Base-by-base conservation (phyloP, 1,140 invertebrate species). In the Pseudomyrmex sp. region DNA sequence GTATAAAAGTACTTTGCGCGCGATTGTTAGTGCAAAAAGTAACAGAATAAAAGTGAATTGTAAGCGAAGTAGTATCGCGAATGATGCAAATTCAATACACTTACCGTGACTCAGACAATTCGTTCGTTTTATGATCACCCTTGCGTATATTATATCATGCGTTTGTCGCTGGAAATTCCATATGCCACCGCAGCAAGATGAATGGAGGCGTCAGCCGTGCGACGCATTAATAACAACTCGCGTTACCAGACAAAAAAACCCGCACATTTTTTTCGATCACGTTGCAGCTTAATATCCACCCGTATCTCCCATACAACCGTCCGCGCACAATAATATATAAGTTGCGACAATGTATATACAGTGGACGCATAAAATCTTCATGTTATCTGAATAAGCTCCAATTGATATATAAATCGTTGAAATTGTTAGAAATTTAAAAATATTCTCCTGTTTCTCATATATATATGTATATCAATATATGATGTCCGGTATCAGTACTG, bases 81-180 rank as follows among this genome's bases (percentile, higher is more conserved):
- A 59, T 48, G 54, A 61, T n/a, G 44, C 54, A 48, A 80, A 80
- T 80, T 80, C 76, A 56, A 69, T 70, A 80, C 76, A 72, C 5
- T 44, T 44, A 48, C 65, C 23, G 76, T 20, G 23, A 10, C 52
- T 35, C 54, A 4, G 54, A 61, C 76, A 70, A 80, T 80, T 80
- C 68, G 54, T 76, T 76, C 63, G 48, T 80, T 80, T 80, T 80
- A 72, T 72, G 54, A 15, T n/a, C 20, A 35, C 54, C 18, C 66
- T 70, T 66, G 44, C n/a, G 66, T 80, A 48, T 72, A 80, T 80
- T 80, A 61, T 80, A 80, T 66, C 23, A 80, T 50, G 54, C 68
- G 66, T 72, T 80, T 70, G 76, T 80, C 76, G 66, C 66, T 70
- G 66, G n/a, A 61, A 80, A 80, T 80, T 72, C 54, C 76, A 48